These are phyloP conservation scores for Actinia equina DNA, from an alignment of 64 coral and sea anemone genomes.

Conservation along the genomic window DNA sequence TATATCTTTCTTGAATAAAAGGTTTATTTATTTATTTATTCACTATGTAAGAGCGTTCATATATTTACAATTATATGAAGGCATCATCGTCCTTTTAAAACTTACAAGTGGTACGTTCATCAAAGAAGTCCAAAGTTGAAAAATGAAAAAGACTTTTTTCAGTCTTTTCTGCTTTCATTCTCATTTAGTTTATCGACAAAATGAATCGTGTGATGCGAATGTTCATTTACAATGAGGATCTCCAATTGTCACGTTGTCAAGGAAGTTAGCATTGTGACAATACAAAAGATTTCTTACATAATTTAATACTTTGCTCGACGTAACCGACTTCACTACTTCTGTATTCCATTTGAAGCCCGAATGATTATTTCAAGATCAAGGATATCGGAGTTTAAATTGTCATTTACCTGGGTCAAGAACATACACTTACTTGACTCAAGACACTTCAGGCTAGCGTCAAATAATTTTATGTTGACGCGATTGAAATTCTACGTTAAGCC, in stretches of 20 bases:
- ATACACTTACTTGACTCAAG: not conserved
- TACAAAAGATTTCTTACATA: not conserved
- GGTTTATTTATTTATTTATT: not conserved
- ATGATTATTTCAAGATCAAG: constrained; percentile 1
- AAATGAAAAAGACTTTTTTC: not conserved
- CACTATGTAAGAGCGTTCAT: no score
- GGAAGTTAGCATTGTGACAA: not conserved
- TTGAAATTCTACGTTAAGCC: no score
- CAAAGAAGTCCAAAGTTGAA: not conserved
- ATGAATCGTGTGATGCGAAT: not conserved
- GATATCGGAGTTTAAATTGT: not conserved
- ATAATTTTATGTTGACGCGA: not conserved
- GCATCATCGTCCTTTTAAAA: not conserved
- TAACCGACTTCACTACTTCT: not conserved
- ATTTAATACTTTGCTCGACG: not conserved
- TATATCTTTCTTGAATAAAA: not conserved
- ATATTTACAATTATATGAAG: not conserved
- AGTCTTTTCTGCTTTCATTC: not conserved
- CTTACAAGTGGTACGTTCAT: no score
- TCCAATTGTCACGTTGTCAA: not conserved
- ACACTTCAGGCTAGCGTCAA: not conserved
- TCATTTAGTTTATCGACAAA: not conserved
- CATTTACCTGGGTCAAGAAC: not conserved
- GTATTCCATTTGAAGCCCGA: not conserved
- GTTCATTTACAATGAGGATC: not conserved